Evolutionary conservation across 2,113 vertebrate genomes (phyloP), one percentile per base, ranked within the genome.

Genomic region (Eonycteris spelaea): DNA sequence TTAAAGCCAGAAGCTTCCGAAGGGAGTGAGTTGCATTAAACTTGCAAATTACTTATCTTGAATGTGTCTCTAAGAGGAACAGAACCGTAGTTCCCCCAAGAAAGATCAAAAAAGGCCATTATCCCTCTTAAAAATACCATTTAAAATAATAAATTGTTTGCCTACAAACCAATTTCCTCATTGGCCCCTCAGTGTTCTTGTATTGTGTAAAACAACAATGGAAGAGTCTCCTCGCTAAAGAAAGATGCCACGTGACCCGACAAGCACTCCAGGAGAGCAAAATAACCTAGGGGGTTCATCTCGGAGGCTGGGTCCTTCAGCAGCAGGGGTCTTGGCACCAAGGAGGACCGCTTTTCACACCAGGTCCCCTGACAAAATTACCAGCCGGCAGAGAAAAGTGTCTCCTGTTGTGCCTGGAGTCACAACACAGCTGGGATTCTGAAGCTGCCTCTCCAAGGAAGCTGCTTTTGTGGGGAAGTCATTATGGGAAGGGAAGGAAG

Each of bases 111-210:
- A 96, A 95, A 80, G 10, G 24, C 91, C 90, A 93, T 94, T 89
- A 67, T 59, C 55, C 65, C 55, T 67, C 59, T 96, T 96, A 94
- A 97, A 98, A 93, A 53, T 67, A 63, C 33, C 79, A 77, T 95
- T 92, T 96, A 98, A 97, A 94, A 84, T 95, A 96, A 96, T 96
- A 95, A 92, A 96, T 53, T 95, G 73, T 97, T 92, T 97, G 89
- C 95, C 93, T 94, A 96, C 97, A 97, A 84, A 91, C 91, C 96
- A 48, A 94, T 96, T 97, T 97, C 13, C 2, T 97, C 94, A 1
- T 0, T 94, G 95, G 71, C 24, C 43, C 30, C 53, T 85, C 21
- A 71, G 90, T 67, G 45, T 85, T 95, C 38, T 93, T 80, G 15
- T 94, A 74, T 96, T 93, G 86, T 94, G 97, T 94, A 88, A 86